Conservation (phyloP, 2,888 invertebrate genomes). For the Caradrina clavipalpis region DNA sequence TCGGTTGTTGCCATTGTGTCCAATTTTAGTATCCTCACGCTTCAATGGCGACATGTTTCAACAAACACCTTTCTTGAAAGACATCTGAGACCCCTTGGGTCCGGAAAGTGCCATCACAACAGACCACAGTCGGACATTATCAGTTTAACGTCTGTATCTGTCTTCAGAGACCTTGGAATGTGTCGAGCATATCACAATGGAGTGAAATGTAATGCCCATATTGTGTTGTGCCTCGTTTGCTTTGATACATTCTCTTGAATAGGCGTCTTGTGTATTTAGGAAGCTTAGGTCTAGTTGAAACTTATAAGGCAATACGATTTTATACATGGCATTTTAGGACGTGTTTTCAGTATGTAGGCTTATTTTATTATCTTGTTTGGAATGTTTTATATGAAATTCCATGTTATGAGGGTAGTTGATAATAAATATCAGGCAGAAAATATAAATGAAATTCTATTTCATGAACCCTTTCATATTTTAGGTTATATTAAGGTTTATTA, state of each 20-base stretch:
- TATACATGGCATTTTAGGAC: constrained; percentile 5
- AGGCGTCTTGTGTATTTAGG: constrained; percentile 38
- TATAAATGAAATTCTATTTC: background rate
- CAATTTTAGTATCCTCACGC: constrained; percentile 32
- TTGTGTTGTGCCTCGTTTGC: constrained; percentile 59
- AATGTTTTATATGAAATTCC: background rate
- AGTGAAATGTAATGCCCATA: constrained; percentile 52
- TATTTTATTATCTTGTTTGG: background rate
- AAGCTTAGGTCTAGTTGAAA: constrained; percentile 31
- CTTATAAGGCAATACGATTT: constrained; percentile 21
- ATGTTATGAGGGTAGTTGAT: too few relatives aligned
- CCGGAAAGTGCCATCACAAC: constrained; percentile 56
- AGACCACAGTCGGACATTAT: constrained; percentile 57
- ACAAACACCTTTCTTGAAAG: constrained; percentile 38
- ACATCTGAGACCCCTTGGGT: constrained; percentile 50
- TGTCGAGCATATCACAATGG: constrained; percentile 49
- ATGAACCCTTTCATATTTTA: too few relatives aligned
- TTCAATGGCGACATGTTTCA: constrained; percentile 31
- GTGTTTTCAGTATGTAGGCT: background rate
- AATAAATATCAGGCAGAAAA: background rate
- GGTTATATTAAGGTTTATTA: too few relatives aligned
- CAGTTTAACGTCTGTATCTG: constrained; percentile 52
- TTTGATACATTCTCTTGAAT: constrained; percentile 50
- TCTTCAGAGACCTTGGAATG: constrained; percentile 61
- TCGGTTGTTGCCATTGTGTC: constrained; percentile 31